A percentile compares a stretch with the other conserved stretches of the same genome.
Evolutionary conservation across 1,140 invertebrate species (phyloP).

Genomic region (Caenorhabditis brenneri): DNA sequence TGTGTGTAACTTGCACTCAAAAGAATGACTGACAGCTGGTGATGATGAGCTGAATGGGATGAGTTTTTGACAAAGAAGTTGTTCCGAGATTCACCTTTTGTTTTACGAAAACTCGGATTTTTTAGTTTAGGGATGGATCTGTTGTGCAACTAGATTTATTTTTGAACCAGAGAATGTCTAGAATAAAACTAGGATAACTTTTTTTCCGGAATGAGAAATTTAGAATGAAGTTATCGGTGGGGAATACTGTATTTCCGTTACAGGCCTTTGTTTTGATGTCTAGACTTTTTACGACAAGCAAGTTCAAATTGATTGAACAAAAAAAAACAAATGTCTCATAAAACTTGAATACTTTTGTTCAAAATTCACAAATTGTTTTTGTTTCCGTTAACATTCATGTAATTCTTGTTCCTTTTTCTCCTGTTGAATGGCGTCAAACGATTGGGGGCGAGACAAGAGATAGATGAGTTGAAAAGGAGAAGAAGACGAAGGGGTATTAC

Average conservation of each 20-base stretch:
- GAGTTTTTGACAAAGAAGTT: not conserved
- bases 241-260: no score
- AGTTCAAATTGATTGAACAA: no score
- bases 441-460: not conserved
- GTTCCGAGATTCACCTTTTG: not conserved
- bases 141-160: no score
- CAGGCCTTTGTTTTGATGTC: no score
- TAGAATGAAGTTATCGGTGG: no score
- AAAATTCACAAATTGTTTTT: not conserved
- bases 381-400: not conserved
- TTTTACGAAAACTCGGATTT: not conserved
- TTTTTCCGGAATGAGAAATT: no score
- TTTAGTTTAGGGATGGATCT: not conserved
- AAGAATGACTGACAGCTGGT: not conserved
- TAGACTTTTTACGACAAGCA: no score
- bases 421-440: not conserved
- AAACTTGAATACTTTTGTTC: no score
- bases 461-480: no score
- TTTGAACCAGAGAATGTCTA: no score
- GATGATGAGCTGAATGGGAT: not conserved
- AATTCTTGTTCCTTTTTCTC: not conserved
- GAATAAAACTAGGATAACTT: no score
- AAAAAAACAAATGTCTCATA: no score
- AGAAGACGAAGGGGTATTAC: slow-evolving; percentile 5
- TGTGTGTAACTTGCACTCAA: not conserved